Percentiles rank a stretch among this genome's conserved stretches.
Evolutionary conservation across 2,797 vertebrate genomes (phyloP).

Genomic region (Pangasius mekongensis): DNA sequence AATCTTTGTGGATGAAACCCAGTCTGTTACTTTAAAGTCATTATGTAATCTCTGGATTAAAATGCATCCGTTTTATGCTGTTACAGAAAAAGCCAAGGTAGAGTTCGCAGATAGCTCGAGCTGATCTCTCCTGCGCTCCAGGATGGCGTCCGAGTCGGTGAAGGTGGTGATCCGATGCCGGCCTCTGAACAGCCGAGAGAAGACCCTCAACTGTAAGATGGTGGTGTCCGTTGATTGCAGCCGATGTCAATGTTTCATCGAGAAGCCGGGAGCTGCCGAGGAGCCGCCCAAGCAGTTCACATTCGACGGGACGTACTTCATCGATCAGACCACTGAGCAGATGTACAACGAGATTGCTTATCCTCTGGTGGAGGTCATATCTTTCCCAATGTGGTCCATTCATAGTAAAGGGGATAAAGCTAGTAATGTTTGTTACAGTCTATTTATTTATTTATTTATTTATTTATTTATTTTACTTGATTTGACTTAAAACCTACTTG

Average conservation of each 20-base stretch:
- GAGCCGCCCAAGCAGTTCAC: constrained; percentile 89
- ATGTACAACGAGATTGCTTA: constrained; percentile 89
- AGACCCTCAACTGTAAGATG: constrained; percentile 70
- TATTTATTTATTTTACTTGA: background rate
- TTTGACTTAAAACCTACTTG: background rate
- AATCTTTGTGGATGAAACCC: background rate
- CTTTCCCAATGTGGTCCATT: background rate
- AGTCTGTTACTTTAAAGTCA: background rate
- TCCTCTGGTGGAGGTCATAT: constrained; percentile 84
- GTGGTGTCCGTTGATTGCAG: constrained; percentile 77
- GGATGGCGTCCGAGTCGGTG: constrained; percentile 83
- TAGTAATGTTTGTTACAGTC: background rate
- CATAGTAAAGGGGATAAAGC: background rate
- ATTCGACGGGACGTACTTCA: constrained; percentile 84
- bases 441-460: background rate
- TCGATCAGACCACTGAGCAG: constrained; percentile 83
- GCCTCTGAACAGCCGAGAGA: constrained; percentile 81
- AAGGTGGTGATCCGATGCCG: constrained; percentile 87
- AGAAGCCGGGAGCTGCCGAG: constrained; percentile 69
- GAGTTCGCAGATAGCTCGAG: background rate
- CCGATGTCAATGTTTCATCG: constrained; percentile 83
- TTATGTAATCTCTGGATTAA: background rate
- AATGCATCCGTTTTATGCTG: background rate
- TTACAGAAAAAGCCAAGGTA: constrained; percentile 23
- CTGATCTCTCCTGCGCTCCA: background rate